Evolutionary conservation across 2,113 vertebrate species (phyloP).

Genomic region (Sialia sialis): DNA sequence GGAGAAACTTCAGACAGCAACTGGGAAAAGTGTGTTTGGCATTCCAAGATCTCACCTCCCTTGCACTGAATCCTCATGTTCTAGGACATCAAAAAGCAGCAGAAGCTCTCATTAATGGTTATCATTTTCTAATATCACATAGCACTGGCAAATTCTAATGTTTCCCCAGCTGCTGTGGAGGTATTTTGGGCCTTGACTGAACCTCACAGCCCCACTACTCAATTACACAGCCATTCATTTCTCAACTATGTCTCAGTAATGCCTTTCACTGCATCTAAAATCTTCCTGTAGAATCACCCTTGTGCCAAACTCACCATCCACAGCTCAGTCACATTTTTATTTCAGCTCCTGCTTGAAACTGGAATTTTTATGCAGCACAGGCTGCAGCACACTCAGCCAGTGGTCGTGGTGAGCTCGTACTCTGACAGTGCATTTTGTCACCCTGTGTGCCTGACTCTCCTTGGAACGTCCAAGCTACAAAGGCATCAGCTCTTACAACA

Average conservation of each 20-base stretch:
- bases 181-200: background rate
- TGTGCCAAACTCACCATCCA: background rate
- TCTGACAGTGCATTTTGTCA: background rate
- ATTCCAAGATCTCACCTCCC: background rate
- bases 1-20: background rate
- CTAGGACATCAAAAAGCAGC: background rate
- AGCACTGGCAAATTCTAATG: background rate
- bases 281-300: background rate
- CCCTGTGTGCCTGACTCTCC: background rate
- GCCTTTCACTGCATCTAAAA: background rate
- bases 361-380: background rate
- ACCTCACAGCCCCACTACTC: background rate
- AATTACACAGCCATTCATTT: background rate
- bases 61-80: background rate
- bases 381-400: background rate
- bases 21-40: background rate
- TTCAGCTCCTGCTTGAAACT: background rate
- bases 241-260: background rate
- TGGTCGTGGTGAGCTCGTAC: accelerated
- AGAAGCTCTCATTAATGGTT: background rate
- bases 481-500: background rate
- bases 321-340: background rate
- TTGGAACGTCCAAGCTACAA: background rate
- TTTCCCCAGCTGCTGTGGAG: background rate
- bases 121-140: background rate